These are phyloP conservation scores for Globicephala melas DNA, from an alignment of 2,113 vertebrate genomes.

Conservation along the genomic window DNA sequence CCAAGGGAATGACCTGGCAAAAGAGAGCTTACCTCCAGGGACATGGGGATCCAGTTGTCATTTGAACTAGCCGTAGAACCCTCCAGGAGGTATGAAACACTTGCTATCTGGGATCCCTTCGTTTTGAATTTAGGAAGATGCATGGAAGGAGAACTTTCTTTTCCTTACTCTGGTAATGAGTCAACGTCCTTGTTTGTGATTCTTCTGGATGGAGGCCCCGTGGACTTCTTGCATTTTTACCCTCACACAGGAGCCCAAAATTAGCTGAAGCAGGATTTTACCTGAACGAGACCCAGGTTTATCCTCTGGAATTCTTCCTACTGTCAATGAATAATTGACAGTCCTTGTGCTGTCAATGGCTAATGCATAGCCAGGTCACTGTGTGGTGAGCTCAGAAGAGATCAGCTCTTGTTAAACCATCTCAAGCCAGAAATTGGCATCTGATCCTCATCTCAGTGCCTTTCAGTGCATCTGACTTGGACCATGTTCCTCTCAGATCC, in stretches of 20 bases:
- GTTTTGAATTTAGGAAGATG: background rate
- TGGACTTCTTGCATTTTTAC: background rate
- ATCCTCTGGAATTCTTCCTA: background rate
- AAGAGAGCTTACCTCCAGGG: background rate
- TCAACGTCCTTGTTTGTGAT: rapidly evolving
- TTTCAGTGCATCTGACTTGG: too few relatives aligned
- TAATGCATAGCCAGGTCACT: background rate
- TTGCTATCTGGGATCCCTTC: background rate
- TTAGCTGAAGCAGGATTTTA: background rate
- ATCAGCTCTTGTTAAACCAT: background rate
- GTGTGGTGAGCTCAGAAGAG: background rate
- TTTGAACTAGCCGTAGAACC: too few relatives aligned
- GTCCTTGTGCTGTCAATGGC: too few relatives aligned
- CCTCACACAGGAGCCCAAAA: background rate
- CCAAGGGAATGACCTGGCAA: background rate
- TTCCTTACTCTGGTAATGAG: rapidly evolving
- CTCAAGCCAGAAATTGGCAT: background rate
- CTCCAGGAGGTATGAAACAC: rapidly evolving
- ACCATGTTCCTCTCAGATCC: rapidly evolving
- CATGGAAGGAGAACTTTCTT: background rate
- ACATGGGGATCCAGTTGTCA: background rate
- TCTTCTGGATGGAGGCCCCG: background rate
- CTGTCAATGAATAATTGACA: background rate
- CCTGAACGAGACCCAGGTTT: background rate
- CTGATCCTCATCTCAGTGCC: too few relatives aligned